Base-by-base conservation (phyloP, 2,797 vertebrate genomes). In the Euthynnus affinis region DNA sequence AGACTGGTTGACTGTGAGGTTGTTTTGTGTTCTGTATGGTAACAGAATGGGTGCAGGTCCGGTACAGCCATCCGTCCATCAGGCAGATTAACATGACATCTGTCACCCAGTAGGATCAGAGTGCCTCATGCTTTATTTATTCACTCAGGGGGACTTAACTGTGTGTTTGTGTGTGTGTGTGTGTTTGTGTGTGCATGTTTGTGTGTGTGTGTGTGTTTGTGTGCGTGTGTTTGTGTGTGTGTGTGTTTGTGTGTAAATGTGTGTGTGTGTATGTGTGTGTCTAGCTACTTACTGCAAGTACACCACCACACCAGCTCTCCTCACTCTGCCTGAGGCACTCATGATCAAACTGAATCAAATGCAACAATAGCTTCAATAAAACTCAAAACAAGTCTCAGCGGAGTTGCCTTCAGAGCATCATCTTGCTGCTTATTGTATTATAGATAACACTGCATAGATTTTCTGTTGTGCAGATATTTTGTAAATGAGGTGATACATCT, bases 1-100 rank as follows among this genome's bases (percentile, higher is more conserved):
- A 22, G 25, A 63, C 14, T 17, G 25, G 48, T 15, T 63, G 55
- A 73, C 48, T 60, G 29, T 48, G 78, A 68, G 64, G 62, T 69
- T 81, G 62, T 57, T 72, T 74, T 76, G 55, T 13, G 12, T 63
- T 65, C 59, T 78, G 75, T 76, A 20, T 15, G 32, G 56, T 52
- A 63, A 53, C 73, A 89, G 74, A 86, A 61, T 7, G 56, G 68
- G 59, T 74, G 74, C 76, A 76, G 61, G 84, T 90, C 82, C 78
- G 76, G 60, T 69, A 25, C 76, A 83, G 71, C 78, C 65, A 27
- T 88, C 83, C 44, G 20, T 90, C 89, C 89, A 91, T 90, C 89
- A 91, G 82, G 84, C 87, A 91, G 92, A 93, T 94, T 93, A 94
- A 93, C 86, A 88, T 91, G 93, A 93, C 92, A 93, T 93, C 94